These are phyloP conservation scores for Crypturellus tataupa DNA, from an alignment of 2,797 vertebrate species.

Conservation along the genomic window DNA sequence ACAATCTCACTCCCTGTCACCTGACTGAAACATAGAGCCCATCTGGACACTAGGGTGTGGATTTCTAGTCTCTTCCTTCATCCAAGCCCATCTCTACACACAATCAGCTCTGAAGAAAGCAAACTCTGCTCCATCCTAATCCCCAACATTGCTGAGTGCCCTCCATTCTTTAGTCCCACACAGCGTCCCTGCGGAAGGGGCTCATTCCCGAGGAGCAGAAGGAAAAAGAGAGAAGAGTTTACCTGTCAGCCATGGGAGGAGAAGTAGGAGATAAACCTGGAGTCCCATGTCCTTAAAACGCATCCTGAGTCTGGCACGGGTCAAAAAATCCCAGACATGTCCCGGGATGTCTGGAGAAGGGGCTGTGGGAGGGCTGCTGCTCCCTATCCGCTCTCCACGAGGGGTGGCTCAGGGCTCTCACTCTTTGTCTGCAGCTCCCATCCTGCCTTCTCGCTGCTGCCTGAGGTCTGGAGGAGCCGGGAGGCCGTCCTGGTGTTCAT, in stretches of 20 bases:
- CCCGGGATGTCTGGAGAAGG: background rate
- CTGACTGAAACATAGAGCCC: fast-evolving
- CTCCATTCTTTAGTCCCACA: background rate
- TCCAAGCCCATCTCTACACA: background rate
- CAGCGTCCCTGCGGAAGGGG: background rate
- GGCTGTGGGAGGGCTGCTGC: background rate
- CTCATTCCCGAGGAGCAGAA: background rate
- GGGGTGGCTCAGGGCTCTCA: background rate
- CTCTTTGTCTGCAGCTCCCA: background rate
- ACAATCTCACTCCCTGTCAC: background rate
- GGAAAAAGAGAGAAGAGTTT: background rate
- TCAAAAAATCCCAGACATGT: conserved; percentile 62
- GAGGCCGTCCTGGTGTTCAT: background rate
- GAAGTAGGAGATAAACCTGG: conserved; percentile 57
- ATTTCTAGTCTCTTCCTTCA: background rate
- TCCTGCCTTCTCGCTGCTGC: background rate
- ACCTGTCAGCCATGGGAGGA: conserved; percentile 62
- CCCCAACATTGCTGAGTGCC: background rate
- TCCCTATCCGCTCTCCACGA: background rate
- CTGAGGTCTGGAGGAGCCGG: background rate
- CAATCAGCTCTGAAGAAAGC: no score
- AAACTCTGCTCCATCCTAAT: background rate
- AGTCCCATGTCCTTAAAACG: conserved; percentile 57
- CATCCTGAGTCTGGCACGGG: background rate
- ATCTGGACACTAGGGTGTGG: fast-evolving